Conservation (phyloP, 2,113 vertebrate genomes). For the Ceuthmochares aereus region DNA sequence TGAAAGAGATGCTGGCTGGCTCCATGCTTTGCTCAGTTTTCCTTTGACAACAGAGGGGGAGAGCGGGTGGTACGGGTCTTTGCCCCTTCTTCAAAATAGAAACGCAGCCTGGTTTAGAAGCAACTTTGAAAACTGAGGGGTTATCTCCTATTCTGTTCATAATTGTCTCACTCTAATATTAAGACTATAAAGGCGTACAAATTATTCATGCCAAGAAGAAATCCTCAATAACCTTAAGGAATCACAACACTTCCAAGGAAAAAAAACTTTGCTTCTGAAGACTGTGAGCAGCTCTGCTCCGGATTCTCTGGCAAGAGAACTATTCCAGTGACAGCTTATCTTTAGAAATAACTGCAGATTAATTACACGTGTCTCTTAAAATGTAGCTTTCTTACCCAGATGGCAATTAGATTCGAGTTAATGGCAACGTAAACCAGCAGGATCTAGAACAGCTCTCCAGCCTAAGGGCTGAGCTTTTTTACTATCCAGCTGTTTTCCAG, state of each 20-base stretch:
- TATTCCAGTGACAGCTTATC: not conserved
- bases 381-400: conserved; percentile 13
- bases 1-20: conserved; percentile 7
- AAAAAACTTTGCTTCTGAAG: not conserved
- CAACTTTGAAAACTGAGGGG: not conserved
- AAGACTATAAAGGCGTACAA: not conserved
- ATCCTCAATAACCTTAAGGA: not conserved
- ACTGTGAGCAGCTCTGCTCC: not conserved
- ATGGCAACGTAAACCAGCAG: not conserved
- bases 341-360: not conserved
- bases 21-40: conserved; percentile 3
- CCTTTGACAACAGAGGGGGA: not conserved
- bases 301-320: not conserved
- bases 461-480: conserved; percentile 17
- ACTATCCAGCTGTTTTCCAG: conserved; percentile 39
- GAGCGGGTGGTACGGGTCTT: not conserved
- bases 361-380: not conserved
- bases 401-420: conserved; percentile 14
- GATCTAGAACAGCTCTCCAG: not conserved
- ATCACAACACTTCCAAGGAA: not conserved
- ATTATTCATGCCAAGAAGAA: not conserved
- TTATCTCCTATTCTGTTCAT: not conserved
- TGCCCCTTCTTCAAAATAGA: not conserved
- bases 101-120: conserved; percentile 8
- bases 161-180: not conserved